phyloP scores from a whole-genome alignment of 1,140 invertebrate genomes.

The Zaprionus africanus region DNA sequence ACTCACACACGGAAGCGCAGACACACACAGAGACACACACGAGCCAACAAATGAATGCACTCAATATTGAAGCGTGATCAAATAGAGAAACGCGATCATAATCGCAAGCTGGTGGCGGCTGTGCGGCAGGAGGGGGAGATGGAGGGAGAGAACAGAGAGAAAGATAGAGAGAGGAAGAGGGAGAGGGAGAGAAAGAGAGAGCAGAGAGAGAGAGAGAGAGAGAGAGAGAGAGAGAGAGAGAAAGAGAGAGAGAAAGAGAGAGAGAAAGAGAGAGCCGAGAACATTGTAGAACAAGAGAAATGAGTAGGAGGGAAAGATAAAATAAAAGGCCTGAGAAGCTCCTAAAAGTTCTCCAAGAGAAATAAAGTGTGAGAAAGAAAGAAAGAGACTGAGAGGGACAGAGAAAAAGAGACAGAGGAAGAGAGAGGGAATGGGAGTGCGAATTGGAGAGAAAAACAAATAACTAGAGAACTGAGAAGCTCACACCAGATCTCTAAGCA shows the following conservation, averaged over 20 bases:
- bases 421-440: not conserved
- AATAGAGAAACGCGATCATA: conserved; percentile 5
- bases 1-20: not conserved
- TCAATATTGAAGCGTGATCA: conserved; percentile 50
- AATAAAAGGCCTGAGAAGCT: not conserved
- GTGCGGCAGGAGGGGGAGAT: not conserved
- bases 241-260: not conserved
- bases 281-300: too few species aligned
- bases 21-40: conserved; percentile 1
- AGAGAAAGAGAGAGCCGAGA: not conserved
- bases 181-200: too few species aligned
- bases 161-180: not conserved
- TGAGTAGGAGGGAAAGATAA: not conserved
- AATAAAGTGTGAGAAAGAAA: too few species aligned
- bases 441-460: not conserved
- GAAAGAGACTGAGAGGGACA: too few species aligned
- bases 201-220: not conserved
- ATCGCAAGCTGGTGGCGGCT: not conserved
- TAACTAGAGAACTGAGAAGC: not conserved
- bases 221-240: not conserved
- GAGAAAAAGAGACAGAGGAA: not conserved
- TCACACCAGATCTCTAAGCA: too few species aligned
- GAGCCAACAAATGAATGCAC: conserved; percentile 31
- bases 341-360: too few species aligned
- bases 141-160: not conserved